Percentiles rank a stretch among this genome's conserved stretches.
These are phyloP conservation scores for Lasioglossum albipes DNA, from an alignment of 1,140 invertebrate genomes.

Conservation along the genomic window DNA sequence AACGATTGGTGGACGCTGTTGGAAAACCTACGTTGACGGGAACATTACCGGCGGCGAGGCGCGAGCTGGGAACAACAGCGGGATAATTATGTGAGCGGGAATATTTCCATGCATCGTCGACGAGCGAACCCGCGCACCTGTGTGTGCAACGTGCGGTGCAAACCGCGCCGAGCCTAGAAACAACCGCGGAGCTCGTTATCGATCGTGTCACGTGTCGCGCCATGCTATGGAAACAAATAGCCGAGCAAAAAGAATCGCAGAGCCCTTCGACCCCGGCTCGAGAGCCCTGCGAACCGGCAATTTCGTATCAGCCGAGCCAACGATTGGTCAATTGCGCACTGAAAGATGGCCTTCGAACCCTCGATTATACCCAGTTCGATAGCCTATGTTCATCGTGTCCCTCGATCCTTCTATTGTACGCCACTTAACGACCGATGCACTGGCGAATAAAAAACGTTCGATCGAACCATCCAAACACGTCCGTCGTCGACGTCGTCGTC, in stretches of 20 bases:
- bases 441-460: too few relatives aligned
- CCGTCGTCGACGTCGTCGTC: too few relatives aligned
- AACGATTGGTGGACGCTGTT: slow-evolving; percentile 9
- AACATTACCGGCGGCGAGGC: slow-evolving; percentile 2
- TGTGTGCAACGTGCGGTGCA: background rate
- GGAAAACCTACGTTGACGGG: background rate
- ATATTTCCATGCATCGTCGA: background rate
- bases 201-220: slow-evolving; percentile 11
- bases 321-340: background rate
- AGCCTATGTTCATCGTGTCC: background rate
- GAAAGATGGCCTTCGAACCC: background rate
- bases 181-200: slow-evolving; percentile 4
- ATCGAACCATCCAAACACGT: too few relatives aligned
- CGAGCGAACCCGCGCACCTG: background rate
- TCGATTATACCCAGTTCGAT: background rate
- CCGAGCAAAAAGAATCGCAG: background rate
- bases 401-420: too few relatives aligned
- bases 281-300: background rate
- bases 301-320: background rate
- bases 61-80: background rate
- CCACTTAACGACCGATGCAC: too few relatives aligned
- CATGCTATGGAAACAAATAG: slow-evolving; percentile 26
- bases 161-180: background rate
- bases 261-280: background rate
- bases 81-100: slow-evolving; percentile 16